Base-by-base conservation (phyloP, 2,888 invertebrate species). In the Chrysotoxum bicinctum region DNA sequence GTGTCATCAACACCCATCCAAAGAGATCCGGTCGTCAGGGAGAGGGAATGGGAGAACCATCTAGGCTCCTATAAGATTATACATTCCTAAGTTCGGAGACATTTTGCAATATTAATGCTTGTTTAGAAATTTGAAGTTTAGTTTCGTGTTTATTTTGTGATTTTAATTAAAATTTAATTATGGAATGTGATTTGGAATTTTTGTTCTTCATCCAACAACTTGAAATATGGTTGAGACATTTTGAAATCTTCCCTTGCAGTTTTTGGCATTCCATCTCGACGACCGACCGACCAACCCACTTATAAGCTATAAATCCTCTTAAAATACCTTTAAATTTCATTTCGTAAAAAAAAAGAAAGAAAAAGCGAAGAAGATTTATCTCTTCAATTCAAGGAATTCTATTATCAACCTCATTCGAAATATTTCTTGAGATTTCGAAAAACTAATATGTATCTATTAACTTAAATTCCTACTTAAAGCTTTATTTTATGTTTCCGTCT, bases 401-500 rank as follows among this genome's bases (percentile, higher is more conserved):
- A 66, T 66, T 66, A 66, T 48, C 66, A 66, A 35, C 66, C 35
- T 35, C 48, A 66, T 66, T 64, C 5, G 10, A 66, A 50, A 66
- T 66, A 48, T 16, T 1, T 66, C 3, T 48, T 14, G n/a, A 43
- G 23, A 66, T 66, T 66, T 48, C 50, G 50, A 35, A 48, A 48
- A 37, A 66, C 35, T 66, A 50, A 45, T 16, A 16, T 45, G 45
- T 45, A 16, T 45, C 64, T 45, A 64, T 64, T 45, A 66, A 66
- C 23, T 32, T 35, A 48, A 50, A 50, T 48, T 35, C 50, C 66
- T 50, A 50, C 66, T 50, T 66, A 35, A 21, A 50, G 66, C 66
- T 66, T 19, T 66, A 66, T 66, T 66, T 66, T 66, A 66, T 66
- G 66, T 50, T 64, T 50, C 66, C 50, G 14, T 30, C 35, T 66